These are phyloP conservation scores for Ormyrus labotus DNA, from an alignment of 2,888 invertebrate genomes.

Conservation along the genomic window DNA sequence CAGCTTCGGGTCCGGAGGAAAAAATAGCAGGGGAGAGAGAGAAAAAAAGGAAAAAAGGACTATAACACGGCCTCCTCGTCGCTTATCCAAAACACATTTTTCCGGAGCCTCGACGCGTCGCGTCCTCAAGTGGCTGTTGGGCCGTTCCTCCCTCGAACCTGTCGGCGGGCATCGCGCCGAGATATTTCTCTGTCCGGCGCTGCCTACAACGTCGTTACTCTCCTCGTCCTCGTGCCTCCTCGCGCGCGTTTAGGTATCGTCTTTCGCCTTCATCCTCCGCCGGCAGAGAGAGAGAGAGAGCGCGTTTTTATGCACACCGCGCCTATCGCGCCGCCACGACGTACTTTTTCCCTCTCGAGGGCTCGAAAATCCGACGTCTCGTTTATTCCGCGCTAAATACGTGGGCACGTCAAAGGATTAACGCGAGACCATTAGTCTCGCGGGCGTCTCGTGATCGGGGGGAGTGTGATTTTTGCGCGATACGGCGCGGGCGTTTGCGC, in stretches of 20 bases:
- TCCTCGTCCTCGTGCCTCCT: conserved; percentile 13
- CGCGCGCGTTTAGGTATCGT: conserved; percentile 43
- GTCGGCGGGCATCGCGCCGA: conserved; percentile 37
- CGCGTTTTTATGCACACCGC: conserved; percentile 29
- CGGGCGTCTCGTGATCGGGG: neutral
- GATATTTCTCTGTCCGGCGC: conserved; percentile 52
- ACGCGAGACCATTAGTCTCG: conserved; percentile 36
- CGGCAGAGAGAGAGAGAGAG: too few species aligned
- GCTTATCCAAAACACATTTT: conserved; percentile 53
- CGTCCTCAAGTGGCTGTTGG: neutral
- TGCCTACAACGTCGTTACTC: conserved; percentile 52
- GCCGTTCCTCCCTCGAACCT: conserved; percentile 5
- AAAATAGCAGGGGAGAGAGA: neutral
- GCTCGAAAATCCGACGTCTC: conserved; percentile 38
- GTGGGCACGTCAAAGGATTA: conserved; percentile 43
- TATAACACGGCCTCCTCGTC: neutral
- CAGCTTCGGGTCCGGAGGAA: neutral
- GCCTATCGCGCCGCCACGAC: conserved; percentile 4
- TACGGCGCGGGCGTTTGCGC: neutral
- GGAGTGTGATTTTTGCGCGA: neutral
- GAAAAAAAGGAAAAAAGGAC: neutral
- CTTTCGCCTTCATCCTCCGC: conserved; percentile 38
- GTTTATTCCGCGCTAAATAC: conserved; percentile 24
- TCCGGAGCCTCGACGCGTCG: neutral
- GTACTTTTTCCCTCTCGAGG: neutral